Evolutionary conservation across 1,140 invertebrate genomes (phyloP), one percentile per base, ranked within the genome.

Genomic region (Nomia melanderi): DNA sequence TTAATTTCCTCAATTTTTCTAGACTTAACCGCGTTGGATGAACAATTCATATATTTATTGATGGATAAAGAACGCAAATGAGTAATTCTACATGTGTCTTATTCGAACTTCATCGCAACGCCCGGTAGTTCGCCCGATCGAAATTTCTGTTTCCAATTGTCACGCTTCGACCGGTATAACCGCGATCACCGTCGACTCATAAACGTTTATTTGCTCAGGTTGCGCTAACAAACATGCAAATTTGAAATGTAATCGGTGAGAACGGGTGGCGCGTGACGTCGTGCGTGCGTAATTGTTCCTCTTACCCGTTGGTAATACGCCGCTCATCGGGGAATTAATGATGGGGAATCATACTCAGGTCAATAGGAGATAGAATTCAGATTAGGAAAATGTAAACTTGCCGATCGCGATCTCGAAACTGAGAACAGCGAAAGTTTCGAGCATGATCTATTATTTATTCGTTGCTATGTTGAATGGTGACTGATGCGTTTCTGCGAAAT

Each of bases 211-310:
- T 23, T 50, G 44, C 20, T 2, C 44, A 20, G 17, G 6, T 50
- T 8, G 7, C 47, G 47, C 20, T 50, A 50, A n/a, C 47, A 50
- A 50, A 50, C 47, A 50, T n/a, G 47, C 47, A 50, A 50, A 50
- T 50, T 50, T 20, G 47, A 50, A 50, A 7, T 50, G 20, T 50
- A 50, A 50, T 50, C 47, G 47, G n/a, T 50, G n/a, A 17, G 20
- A 50, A 20, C 20, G 17, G 17, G 5, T 17, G 7, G 47, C 47
- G 47, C 20, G n/a, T n/a, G 8, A 17, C 4, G 7, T n/a, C 47
- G 47, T 50, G 47, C 47, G 47, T 50, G 20, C 47, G 47, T 50
- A 50, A 50, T 50, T 50, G 47, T 50, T 47, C 47, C 47, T 8
- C 47, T 50, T n/a, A 50, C 7, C n/a, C 47, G 20, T 50, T n/a